Evolutionary conservation across 2,113 vertebrate genomes (phyloP).

Genomic region (Litocranius walleri): DNA sequence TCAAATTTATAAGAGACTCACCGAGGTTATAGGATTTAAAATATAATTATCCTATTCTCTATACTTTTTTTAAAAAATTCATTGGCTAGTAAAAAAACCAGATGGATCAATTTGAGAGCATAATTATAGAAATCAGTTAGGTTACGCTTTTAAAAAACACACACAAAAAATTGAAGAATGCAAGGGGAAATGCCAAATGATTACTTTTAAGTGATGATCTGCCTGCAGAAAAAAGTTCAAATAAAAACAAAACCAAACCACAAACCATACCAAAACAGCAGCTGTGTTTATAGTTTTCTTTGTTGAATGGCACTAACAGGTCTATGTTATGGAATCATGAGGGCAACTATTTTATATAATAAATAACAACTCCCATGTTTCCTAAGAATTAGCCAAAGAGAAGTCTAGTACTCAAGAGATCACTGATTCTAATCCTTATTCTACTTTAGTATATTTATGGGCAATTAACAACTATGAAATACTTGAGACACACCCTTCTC

Average conservation of each 20-base stretch:
- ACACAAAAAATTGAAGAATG: slow-evolving; percentile 38
- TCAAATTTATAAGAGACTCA: slow-evolving; percentile 12
- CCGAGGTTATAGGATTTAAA: slow-evolving; percentile 14
- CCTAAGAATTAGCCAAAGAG: not conserved
- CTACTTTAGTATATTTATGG: not conserved
- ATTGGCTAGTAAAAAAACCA: not conserved
- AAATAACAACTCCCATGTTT: not conserved
- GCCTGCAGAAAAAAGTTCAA: slow-evolving; percentile 43
- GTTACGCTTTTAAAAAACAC: slow-evolving; percentile 12
- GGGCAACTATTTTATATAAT: slow-evolving; percentile 16
- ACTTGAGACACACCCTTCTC: not conserved
- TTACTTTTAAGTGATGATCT: slow-evolving; percentile 47
- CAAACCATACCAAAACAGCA: slow-evolving; percentile 60
- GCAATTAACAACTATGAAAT: slow-evolving; percentile 31
- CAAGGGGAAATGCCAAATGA: slow-evolving; percentile 45
- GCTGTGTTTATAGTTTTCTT: slow-evolving; percentile 57
- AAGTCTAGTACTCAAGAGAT: not conserved
- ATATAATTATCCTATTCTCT: not conserved
- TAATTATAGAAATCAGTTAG: slow-evolving; percentile 43
- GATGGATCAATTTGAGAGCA: not conserved
- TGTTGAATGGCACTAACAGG: slow-evolving; percentile 2
- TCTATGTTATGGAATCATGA: not conserved
- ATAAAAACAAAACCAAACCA: slow-evolving; percentile 53
- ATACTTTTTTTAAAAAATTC: slow-evolving; percentile 19
- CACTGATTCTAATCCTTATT: not conserved